phyloP scores from a whole-genome alignment of 2,888 invertebrate genomes.

The Campoplex nolae region DNA sequence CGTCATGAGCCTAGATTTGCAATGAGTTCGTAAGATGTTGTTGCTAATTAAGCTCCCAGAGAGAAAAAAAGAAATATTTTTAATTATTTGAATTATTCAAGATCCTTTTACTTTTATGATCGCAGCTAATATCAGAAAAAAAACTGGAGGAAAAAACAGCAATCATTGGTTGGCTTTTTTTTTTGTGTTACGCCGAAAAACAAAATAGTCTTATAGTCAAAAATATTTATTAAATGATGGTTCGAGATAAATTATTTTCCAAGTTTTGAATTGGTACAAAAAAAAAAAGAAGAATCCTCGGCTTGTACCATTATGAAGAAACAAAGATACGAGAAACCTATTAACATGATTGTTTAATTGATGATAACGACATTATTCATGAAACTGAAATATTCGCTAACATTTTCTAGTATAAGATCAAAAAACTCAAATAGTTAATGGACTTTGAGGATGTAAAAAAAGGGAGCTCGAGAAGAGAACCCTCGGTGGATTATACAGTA shows the following conservation, averaged over 20 bases:
- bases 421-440: slow-evolving; percentile 23
- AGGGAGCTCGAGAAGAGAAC: slow-evolving; percentile 16
- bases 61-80: not conserved
- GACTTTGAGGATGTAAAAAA: not conserved
- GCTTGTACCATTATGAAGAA: not conserved
- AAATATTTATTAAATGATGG: not conserved
- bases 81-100: not conserved
- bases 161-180: not conserved
- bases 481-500: slow-evolving; percentile 31
- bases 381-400: not conserved
- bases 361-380: not conserved
- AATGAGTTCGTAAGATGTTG: slow-evolving; percentile 3
- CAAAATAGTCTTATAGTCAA: not conserved
- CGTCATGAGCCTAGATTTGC: slow-evolving; percentile 18
- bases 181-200: not conserved
- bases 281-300: not conserved
- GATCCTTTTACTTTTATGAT: not conserved
- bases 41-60: slow-evolving; percentile 6
- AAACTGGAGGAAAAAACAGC: not conserved
- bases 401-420: slow-evolving; percentile 9
- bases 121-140: not conserved
- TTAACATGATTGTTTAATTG: not conserved
- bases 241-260: not conserved
- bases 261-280: not conserved
- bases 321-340: not conserved